Evolutionary conservation across 2,888 invertebrate species (phyloP).

Genomic region (Napeogenes inachia): DNA sequence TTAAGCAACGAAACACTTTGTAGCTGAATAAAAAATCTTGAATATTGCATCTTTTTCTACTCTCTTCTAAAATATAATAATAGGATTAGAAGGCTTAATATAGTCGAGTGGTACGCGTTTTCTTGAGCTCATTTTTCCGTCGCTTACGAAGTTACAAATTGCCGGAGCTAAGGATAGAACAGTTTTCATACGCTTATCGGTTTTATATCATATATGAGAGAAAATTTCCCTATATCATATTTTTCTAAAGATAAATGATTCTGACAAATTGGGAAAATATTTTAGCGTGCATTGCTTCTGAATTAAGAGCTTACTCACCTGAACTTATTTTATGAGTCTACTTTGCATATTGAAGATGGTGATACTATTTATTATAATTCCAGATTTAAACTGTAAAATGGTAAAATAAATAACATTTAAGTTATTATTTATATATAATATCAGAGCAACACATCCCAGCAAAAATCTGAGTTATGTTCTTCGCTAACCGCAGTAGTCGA

Average conservation of each 20-base stretch:
- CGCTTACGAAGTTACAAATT: slow-evolving; percentile 14
- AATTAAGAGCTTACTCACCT: neutral
- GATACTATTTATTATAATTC: too few species aligned
- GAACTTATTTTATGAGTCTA: neutral
- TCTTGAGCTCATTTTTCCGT: slow-evolving; percentile 6
- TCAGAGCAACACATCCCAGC: too few species aligned
- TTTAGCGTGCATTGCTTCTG: neutral
- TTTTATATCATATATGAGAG: slow-evolving; percentile 4
- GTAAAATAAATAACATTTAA: too few species aligned
- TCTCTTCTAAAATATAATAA: neutral
- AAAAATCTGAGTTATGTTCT: too few species aligned
- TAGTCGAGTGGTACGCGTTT: neutral
- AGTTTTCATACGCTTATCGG: slow-evolving; percentile 16
- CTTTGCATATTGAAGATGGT: too few species aligned
- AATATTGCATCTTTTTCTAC: too few species aligned
- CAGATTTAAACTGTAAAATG: too few species aligned
- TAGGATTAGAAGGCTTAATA: slow-evolving; percentile 4
- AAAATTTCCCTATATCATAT: slow-evolving; percentile 4
- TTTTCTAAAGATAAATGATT: slow-evolving; percentile 1
- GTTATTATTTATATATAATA: too few species aligned
- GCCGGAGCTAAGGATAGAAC: neutral
- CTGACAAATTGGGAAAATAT: slow-evolving; percentile 3
- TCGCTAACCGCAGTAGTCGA: too few species aligned
- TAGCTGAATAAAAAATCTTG: too few species aligned
- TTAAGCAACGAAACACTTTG: too few species aligned